Percentiles rank a stretch among this genome's conserved stretches.
phyloP scores from a whole-genome alignment of 2,888 invertebrate species.

The Corbicula japonica region DNA sequence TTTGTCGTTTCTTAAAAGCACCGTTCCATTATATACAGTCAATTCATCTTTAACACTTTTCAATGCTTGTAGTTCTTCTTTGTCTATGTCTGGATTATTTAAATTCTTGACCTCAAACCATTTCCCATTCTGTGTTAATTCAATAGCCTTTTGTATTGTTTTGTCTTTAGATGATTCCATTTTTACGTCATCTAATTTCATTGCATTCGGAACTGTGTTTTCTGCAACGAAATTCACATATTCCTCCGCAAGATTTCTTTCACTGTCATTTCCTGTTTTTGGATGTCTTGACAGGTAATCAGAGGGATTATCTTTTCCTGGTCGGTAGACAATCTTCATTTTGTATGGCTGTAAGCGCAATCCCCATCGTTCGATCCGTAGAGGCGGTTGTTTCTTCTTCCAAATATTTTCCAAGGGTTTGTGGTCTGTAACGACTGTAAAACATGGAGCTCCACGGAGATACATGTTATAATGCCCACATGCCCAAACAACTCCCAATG shows the following conservation, averaged over 20 bases:
- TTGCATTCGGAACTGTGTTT: slow-evolving; percentile 63
- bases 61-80: slow-evolving; percentile 62
- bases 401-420: slow-evolving; percentile 62
- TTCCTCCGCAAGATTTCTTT: too few species aligned
- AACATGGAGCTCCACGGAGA: slow-evolving; percentile 62
- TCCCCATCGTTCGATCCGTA: too few species aligned
- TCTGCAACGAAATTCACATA: slow-evolving; percentile 60
- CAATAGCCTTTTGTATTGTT: slow-evolving; percentile 61
- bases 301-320: slow-evolving; percentile 71
- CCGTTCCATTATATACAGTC: slow-evolving; percentile 39
- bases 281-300: slow-evolving; percentile 72
- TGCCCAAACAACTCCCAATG: slow-evolving; percentile 72
- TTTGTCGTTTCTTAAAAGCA: slow-evolving; percentile 39
- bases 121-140: slow-evolving; percentile 38
- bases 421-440: slow-evolving; percentile 71
- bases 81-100: slow-evolving; percentile 39
- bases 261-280: slow-evolving; percentile 68
- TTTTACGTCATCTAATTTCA: slow-evolving; percentile 68
- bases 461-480: too few species aligned
- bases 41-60: too few species aligned
- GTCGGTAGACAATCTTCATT: too few species aligned
- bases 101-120: slow-evolving; percentile 55
- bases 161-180: slow-evolving; percentile 50
- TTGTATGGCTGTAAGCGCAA: slow-evolving; percentile 67
- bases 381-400: too few species aligned